Conservation (phyloP, 1,140 invertebrate species). For the Pseudomyrmex dendroicus region DNA sequence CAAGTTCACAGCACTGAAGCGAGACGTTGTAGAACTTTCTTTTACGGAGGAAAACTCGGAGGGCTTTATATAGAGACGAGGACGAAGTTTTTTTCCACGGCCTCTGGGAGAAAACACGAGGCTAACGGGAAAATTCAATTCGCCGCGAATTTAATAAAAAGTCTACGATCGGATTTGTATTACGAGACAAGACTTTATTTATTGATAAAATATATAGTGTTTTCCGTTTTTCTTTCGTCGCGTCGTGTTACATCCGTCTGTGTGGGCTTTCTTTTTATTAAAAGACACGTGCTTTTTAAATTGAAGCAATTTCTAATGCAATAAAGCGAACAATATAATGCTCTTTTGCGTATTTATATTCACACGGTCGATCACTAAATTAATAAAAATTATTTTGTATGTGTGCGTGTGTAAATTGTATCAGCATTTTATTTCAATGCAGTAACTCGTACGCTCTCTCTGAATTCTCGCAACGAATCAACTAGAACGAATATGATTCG, state of each 20-base stretch:
- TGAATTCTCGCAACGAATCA: conserved; percentile 2
- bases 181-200: conserved; percentile 65
- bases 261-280: background rate
- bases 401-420: background rate
- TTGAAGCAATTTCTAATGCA: background rate
- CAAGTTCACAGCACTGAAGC: conserved; percentile 55
- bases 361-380: background rate
- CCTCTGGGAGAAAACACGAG: conserved; percentile 49
- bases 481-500: conserved; percentile 13
- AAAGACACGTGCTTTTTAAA: background rate
- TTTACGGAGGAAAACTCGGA: conserved; percentile 45
- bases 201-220: conserved; percentile 74
- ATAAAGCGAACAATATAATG: background rate
- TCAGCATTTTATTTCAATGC: background rate
- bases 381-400: background rate
- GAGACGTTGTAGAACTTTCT: conserved; percentile 46
- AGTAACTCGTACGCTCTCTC: background rate
- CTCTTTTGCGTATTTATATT: too few species aligned
- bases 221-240: conserved; percentile 36
- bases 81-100: conserved; percentile 42
- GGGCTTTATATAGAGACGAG: conserved; percentile 35
- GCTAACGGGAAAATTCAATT: conserved; percentile 73
- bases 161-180: conserved; percentile 68
- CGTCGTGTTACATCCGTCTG: background rate
- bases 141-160: conserved; percentile 68